A percentile compares a stretch with the other conserved stretches of the same genome.
Conservation (phyloP, 1,140 invertebrate genomes). For the Lutraria rhynchaena region DNA sequence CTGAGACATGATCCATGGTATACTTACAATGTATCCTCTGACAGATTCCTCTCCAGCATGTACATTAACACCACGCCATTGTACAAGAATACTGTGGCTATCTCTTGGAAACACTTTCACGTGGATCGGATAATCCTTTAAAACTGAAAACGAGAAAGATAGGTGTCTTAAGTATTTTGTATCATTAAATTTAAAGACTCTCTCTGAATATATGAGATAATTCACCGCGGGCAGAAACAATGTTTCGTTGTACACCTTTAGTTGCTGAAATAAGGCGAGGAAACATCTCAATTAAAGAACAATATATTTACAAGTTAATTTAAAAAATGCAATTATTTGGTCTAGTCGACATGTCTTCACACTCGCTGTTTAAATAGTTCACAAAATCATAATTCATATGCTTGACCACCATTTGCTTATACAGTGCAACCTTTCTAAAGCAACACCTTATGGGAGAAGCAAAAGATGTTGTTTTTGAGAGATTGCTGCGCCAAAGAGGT, state of each 20-base stretch:
- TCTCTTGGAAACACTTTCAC: background rate
- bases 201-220: background rate
- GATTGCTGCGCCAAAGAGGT: too few species aligned
- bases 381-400: too few species aligned
- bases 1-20: too few species aligned
- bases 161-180: background rate
- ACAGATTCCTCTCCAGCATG: background rate
- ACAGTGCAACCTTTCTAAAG: too few species aligned
- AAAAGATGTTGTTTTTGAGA: too few species aligned
- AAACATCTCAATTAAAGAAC: background rate
- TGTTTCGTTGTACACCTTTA: background rate
- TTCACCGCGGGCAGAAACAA: background rate
- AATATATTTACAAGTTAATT: background rate
- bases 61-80: background rate
- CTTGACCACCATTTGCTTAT: too few species aligned
- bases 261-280: background rate
- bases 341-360: too few species aligned
- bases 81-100: background rate
- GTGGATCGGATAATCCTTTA: background rate
- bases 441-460: too few species aligned
- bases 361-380: too few species aligned
- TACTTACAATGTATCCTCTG: conserved; percentile 8
- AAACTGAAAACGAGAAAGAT: background rate
- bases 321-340: background rate
- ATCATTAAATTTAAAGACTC: background rate